Conservation (phyloP, 1,140 invertebrate species). For the Adelges cooleyi region DNA sequence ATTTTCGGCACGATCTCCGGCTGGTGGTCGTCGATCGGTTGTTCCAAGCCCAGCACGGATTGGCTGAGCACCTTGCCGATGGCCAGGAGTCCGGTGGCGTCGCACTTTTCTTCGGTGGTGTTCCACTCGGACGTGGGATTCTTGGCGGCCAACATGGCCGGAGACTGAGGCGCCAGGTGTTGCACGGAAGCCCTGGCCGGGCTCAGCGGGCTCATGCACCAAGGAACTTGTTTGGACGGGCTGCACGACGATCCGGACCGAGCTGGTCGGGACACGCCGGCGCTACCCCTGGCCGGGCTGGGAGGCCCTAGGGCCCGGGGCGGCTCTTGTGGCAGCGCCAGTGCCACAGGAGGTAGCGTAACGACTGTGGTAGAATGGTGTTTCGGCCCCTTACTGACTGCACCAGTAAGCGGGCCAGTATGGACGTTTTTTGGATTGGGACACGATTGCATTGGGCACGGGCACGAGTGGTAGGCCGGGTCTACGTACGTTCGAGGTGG, state of each 20-base stretch:
- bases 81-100: conserved; percentile 32
- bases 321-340: conserved; percentile 50
- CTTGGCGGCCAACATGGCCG: conserved; percentile 33
- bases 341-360: conserved; percentile 45
- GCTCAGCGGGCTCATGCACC: conserved; percentile 51
- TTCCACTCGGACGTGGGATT: conserved; percentile 33
- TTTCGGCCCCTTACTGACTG: conserved; percentile 51
- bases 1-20: conserved; percentile 26
- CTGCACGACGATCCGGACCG: conserved; percentile 47
- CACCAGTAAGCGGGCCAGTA: conserved; percentile 92
- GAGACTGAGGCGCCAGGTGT: conserved; percentile 35
- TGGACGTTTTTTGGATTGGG: conserved; percentile 95
- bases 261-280: conserved; percentile 43
- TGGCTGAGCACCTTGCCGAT: conserved; percentile 37
- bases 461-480: conserved; percentile 53
- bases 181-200: conserved; percentile 51
- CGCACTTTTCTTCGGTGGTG: conserved; percentile 21
- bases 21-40: conserved; percentile 35
- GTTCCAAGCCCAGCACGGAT: conserved; percentile 38
- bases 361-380: conserved; percentile 34
- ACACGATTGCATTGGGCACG: conserved; percentile 79
- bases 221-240: conserved; percentile 48
- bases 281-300: conserved; percentile 52
- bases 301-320: conserved; percentile 51
- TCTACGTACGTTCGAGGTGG: conserved; percentile 40